Conservation (phyloP, 2,888 invertebrate species). For the Exephanes ischioxanthus region DNA sequence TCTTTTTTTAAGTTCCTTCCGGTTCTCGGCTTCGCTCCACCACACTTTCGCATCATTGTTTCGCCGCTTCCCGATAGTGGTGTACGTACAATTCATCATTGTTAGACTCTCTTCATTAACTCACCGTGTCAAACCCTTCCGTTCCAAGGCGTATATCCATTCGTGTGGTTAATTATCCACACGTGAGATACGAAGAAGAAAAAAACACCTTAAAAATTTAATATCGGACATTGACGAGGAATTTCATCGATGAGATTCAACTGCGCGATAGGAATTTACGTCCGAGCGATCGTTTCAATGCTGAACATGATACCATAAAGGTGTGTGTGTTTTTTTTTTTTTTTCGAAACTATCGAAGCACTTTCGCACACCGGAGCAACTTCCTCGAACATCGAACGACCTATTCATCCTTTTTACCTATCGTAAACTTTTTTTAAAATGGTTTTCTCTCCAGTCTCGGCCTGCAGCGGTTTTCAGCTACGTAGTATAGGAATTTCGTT, state of each 20-base stretch:
- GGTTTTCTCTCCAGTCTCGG: background rate
- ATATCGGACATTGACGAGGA: background rate
- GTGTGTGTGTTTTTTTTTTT: background rate
- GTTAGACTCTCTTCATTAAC: constrained; percentile 14
- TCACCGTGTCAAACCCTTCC: background rate
- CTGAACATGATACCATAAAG: background rate
- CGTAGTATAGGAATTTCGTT: background rate
- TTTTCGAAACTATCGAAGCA: no score
- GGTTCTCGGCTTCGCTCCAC: background rate
- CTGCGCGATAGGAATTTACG: background rate
- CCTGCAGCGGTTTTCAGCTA: constrained; percentile 1
- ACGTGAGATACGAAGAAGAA: background rate
- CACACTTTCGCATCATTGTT: constrained; percentile 25
- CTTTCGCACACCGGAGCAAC: no score
- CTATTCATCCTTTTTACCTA: no score
- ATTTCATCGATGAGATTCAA: background rate
- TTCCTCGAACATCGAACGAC: no score
- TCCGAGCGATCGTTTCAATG: background rate
- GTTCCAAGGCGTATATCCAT: background rate
- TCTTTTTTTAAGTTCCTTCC: constrained; percentile 5
- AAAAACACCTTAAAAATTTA: background rate
- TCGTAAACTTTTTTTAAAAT: background rate
- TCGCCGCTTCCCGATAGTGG: constrained; percentile 26
- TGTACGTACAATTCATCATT: constrained; percentile 3
- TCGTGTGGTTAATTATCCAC: background rate